Evolutionary conservation across 2,797 vertebrate genomes (phyloP).

Genomic region (Catamblyrhynchus diadema): DNA sequence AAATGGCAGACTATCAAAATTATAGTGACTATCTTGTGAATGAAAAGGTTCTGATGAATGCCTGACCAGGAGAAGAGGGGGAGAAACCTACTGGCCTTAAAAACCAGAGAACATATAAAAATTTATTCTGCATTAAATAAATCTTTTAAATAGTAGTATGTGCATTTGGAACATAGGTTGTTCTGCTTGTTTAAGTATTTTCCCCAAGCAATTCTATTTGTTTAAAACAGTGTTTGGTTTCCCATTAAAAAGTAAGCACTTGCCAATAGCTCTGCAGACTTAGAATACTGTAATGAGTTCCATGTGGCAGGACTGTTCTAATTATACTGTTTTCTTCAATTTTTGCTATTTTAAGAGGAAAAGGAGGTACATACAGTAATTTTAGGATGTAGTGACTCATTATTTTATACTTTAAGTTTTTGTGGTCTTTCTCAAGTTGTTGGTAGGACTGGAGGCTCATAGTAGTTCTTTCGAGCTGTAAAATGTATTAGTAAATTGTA

Average conservation of each 20-base stretch:
- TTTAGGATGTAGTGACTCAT: background rate
- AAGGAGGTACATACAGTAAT: background rate
- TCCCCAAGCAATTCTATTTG: constrained; percentile 3
- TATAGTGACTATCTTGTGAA: background rate
- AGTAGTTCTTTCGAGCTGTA: background rate
- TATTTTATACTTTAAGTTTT: background rate
- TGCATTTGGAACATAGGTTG: background rate
- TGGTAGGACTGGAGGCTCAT: background rate
- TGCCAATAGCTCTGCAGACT: constrained; percentile 17
- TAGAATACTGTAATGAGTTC: constrained; percentile 31
- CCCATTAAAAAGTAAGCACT: constrained; percentile 8
- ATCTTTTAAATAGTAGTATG: background rate
- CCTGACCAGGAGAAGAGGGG: background rate
- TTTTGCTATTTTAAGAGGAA: background rate
- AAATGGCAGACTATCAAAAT: background rate
- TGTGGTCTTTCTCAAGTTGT: background rate
- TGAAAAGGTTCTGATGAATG: background rate
- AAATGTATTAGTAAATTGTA: background rate
- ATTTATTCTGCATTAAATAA: background rate
- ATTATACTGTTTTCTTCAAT: background rate
- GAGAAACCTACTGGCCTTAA: background rate
- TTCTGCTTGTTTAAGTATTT: constrained; percentile 4
- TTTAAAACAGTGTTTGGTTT: constrained; percentile 15
- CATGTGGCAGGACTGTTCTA: constrained; percentile 9
- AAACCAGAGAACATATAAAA: background rate